Base-by-base conservation (phyloP, 2,113 vertebrate species). In the Sporophila hypoxantha region DNA sequence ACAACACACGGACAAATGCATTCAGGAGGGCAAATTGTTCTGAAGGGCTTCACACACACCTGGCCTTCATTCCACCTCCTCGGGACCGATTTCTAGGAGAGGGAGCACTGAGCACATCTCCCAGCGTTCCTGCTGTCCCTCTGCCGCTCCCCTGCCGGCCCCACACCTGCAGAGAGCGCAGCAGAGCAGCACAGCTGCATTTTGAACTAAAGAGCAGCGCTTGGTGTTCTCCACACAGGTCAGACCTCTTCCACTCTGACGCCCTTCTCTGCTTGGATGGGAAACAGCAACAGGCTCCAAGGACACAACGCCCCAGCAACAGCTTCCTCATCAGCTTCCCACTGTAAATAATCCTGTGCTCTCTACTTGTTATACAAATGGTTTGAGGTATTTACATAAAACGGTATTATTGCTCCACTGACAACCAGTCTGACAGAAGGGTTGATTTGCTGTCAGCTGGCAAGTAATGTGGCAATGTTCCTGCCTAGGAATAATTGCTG, bases 281-380 rank as follows among this genome's bases (percentile, higher is more conserved):
- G 62, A 92, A 87, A 65, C 36, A 16, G 60, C 41, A 70, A 67
- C 34, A 47, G 89, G 88, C 67, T 90, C 85, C 91, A 94, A 94
- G 93, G 92, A 90, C 85, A 91, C 75, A 91, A 76, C 1, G 11
- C 69, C 62, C 73, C 88, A 89, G 94, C 84, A 94, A 87, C 83
- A 83, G 56, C 52, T 93, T 88, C 91, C 89, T 81, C 37, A 86
- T 69, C 75, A 82, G 69, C 93, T 67, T 80, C 66, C 86, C 84
- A 66, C 79, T 20, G 25, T 52, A 94, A 82, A 69, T 76, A 64
- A 36, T 39, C 75, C 69, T 11, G 37, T 3, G 2, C 52, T 62
- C 71, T 73, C 44, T 36, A 32, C 76, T 39, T 34, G 27, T 85
- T 41, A 6, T 23, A 66, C 76, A 74, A 66, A 89, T 44, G 32